These are phyloP conservation scores for Gasteruption jaculator DNA, from an alignment of 2,888 invertebrate species.

Conservation along the genomic window DNA sequence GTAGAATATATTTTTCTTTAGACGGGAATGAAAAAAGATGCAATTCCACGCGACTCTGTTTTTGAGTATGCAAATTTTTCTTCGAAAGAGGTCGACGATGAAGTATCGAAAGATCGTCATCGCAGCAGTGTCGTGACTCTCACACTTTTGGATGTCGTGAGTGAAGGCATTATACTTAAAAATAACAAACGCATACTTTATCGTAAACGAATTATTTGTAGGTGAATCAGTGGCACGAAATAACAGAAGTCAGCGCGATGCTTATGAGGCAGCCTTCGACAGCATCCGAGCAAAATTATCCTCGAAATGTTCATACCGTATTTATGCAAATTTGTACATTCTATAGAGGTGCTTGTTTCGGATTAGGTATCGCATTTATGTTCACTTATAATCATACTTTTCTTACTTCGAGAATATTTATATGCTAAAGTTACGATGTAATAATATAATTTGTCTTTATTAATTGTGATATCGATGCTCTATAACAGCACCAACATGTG, in stretches of 20 bases:
- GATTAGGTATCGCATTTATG: constrained; percentile 53
- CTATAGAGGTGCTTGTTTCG: constrained; percentile 62
- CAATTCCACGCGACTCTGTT: too few relatives aligned
- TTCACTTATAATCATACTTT: not conserved
- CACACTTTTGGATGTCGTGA: constrained; percentile 40
- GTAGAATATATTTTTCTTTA: too few relatives aligned
- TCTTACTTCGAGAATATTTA: not conserved
- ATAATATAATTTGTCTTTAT: too few relatives aligned
- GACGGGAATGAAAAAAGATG: too few relatives aligned
- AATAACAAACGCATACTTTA: not conserved
- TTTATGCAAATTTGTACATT: constrained; percentile 59
- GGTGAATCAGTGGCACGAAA: constrained; percentile 45
- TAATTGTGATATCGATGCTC: too few relatives aligned
- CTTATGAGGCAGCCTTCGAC: constrained; percentile 40
- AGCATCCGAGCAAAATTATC: constrained; percentile 30
- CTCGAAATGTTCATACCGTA: constrained; percentile 39
- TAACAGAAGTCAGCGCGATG: constrained; percentile 41
- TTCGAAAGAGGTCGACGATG: constrained; percentile 11
- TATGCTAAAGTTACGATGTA: not conserved
- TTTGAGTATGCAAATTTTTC: constrained; percentile 16
- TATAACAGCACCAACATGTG: too few relatives aligned
- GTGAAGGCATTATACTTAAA: too few relatives aligned
- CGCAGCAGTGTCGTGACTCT: constrained; percentile 38
- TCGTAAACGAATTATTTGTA: constrained; percentile 18
- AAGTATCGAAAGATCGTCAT: constrained; percentile 29